Conservation (phyloP, 2,797 vertebrate genomes). For the Vultur gryphus region DNA sequence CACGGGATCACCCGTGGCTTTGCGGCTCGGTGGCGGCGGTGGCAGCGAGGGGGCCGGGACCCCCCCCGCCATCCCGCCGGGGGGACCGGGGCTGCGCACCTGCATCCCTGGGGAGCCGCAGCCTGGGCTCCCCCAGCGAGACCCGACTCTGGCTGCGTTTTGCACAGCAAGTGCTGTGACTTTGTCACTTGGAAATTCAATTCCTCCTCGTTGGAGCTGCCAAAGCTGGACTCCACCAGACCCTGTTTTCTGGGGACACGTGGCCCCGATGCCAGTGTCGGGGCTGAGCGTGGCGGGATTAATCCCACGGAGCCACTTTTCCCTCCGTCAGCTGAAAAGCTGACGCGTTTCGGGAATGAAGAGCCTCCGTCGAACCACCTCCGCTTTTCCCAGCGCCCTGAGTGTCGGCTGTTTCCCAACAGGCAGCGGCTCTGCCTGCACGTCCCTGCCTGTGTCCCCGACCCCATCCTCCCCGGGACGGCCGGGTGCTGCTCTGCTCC, state of each 20-base stretch:
- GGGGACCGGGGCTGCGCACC: not conserved
- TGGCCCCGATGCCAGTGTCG: fast-evolving
- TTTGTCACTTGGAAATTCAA: not conserved
- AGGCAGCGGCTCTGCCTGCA: not conserved
- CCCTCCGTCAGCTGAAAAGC: not conserved
- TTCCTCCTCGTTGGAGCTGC: not conserved
- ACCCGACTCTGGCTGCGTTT: not conserved
- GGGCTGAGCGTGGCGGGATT: not conserved
- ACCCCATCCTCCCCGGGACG: not conserved
- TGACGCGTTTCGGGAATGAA: fast-evolving
- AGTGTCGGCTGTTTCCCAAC: not conserved
- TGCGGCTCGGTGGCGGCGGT: fast-evolving
- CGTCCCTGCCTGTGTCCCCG: not conserved
- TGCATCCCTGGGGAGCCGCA: not conserved
- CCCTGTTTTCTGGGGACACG: not conserved
- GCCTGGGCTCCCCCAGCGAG: fast-evolving
- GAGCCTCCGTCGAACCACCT: not conserved
- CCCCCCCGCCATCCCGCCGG: fast-evolving
- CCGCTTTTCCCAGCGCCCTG: not conserved
- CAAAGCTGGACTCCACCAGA: not conserved
- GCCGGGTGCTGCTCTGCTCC: conserved; percentile 39
- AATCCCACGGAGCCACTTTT: not conserved
- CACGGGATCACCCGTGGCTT: not conserved
- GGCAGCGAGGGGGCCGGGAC: fast-evolving
- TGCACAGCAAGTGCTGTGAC: not conserved